Conservation (phyloP, 2,113 vertebrate genomes). For the Malurus elegans region DNA sequence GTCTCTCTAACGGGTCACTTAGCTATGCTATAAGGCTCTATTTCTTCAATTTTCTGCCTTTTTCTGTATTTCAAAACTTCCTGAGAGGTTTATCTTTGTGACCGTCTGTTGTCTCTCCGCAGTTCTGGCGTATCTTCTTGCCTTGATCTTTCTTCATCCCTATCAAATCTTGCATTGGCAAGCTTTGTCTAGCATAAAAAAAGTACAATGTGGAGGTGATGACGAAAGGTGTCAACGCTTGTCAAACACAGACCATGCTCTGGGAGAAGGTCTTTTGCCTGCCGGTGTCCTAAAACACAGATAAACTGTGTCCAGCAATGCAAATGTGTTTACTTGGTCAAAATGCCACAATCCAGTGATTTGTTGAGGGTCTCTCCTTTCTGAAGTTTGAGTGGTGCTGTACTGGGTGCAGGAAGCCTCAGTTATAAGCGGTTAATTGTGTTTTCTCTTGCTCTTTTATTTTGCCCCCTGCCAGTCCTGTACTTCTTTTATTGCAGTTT, state of each 20-base stretch:
- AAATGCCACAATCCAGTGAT: not conserved
- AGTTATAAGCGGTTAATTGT: not conserved
- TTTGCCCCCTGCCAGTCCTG: not conserved
- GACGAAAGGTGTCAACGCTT: not conserved
- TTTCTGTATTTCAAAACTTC: not conserved
- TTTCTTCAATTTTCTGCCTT: not conserved
- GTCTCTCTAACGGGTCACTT: not conserved
- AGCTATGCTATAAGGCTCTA: not conserved
- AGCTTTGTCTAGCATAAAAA: not conserved
- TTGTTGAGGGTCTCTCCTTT: not conserved
- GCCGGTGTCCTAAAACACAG: not conserved
- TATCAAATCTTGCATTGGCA: conserved; percentile 3
- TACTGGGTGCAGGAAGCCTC: not conserved
- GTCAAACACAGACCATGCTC: not conserved
- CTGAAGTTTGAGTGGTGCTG: not conserved
- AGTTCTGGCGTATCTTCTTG: not conserved
- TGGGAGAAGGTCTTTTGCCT: not conserved
- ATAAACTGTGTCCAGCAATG: not conserved
- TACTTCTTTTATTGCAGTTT: not conserved
- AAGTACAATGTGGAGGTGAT: not conserved
- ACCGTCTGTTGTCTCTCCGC: not conserved
- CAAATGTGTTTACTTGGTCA: not conserved
- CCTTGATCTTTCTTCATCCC: conserved; percentile 51
- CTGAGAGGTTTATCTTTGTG: not conserved
- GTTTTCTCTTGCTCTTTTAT: not conserved